phyloP scores from a whole-genome alignment of 2,888 invertebrate genomes.

The Boloria selene region DNA sequence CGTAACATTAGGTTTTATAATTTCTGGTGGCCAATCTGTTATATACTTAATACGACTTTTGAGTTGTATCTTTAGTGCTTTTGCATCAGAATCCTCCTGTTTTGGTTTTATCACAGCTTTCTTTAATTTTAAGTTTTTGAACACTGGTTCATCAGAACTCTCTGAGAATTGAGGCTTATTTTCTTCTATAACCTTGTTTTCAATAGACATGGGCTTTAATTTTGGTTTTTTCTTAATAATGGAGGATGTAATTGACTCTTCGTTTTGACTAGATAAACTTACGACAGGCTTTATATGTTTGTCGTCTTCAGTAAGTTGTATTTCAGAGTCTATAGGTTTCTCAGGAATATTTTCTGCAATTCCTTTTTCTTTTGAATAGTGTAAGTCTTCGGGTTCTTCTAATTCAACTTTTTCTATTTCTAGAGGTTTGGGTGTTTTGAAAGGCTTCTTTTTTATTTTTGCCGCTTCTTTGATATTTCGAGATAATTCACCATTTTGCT shows the following conservation, averaged over 20 bases:
- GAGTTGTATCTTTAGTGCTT: conserved; percentile 86
- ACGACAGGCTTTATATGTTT: not conserved
- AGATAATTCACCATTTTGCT: conserved; percentile 85
- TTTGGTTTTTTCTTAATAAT: conserved; percentile 49
- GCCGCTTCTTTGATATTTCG: conserved; percentile 87
- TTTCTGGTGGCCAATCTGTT: conserved; percentile 84
- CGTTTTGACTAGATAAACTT: not conserved
- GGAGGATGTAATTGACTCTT: not conserved
- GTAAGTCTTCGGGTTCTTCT: conserved; percentile 72
- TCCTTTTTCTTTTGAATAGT: conserved; percentile 42
- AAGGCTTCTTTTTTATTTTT: conserved; percentile 82
- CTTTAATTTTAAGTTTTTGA: conserved; percentile 87
- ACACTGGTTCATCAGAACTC: conserved; percentile 83
- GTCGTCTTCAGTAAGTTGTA: not conserved
- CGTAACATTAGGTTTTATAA: conserved; percentile 76
- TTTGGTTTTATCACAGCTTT: conserved; percentile 81
- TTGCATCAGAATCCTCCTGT: conserved; percentile 61
- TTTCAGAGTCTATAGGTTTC: conserved; percentile 23
- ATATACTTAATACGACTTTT: conserved; percentile 86
- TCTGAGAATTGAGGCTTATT: conserved; percentile 85
- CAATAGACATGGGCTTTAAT: conserved; percentile 83
- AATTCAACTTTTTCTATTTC: conserved; percentile 77
- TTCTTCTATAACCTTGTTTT: conserved; percentile 84
- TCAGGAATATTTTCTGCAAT: conserved; percentile 43
- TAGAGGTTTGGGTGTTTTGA: conserved; percentile 75